These are phyloP conservation scores for Labroides dimidiatus DNA, from an alignment of 2,797 vertebrate species.

Conservation along the genomic window DNA sequence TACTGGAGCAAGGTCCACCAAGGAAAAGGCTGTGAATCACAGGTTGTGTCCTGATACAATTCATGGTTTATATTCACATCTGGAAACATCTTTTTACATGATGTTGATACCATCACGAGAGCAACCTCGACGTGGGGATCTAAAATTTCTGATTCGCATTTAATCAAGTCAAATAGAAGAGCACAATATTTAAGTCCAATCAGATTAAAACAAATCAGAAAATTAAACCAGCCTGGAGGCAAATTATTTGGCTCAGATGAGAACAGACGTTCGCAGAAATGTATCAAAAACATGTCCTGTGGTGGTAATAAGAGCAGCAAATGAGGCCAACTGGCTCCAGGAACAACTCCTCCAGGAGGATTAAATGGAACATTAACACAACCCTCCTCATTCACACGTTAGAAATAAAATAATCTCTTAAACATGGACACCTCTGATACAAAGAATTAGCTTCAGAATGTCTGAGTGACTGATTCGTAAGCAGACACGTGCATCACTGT, in stretches of 20 bases:
- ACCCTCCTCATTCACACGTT: neutral
- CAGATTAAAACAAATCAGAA: constrained; percentile 8
- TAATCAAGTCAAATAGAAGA: neutral
- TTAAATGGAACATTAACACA: neutral
- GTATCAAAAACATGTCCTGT: neutral
- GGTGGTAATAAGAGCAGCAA: constrained; percentile 5
- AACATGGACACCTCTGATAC: neutral
- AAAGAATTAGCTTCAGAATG: neutral
- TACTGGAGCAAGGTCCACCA: neutral
- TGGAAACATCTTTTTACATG: constrained; percentile 2
- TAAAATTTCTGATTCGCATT: neutral
- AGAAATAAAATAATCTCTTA: neutral
- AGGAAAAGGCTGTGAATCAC: neutral
- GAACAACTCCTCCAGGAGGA: neutral
- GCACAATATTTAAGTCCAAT: neutral
- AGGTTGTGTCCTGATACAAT: neutral
- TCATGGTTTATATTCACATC: constrained; percentile 1
- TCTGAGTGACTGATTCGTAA: neutral
- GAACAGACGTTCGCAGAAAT: neutral
- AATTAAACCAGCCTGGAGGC: neutral
- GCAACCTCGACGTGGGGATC: neutral
- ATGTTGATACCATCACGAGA: neutral
- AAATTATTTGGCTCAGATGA: constrained; percentile 3
- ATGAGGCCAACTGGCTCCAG: neutral
- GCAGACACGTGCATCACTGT: neutral